Evolutionary conservation across 2,113 vertebrate genomes (phyloP), one percentile per base, ranked within the genome.

Genomic region (Arvicanthis niloticus): DNA sequence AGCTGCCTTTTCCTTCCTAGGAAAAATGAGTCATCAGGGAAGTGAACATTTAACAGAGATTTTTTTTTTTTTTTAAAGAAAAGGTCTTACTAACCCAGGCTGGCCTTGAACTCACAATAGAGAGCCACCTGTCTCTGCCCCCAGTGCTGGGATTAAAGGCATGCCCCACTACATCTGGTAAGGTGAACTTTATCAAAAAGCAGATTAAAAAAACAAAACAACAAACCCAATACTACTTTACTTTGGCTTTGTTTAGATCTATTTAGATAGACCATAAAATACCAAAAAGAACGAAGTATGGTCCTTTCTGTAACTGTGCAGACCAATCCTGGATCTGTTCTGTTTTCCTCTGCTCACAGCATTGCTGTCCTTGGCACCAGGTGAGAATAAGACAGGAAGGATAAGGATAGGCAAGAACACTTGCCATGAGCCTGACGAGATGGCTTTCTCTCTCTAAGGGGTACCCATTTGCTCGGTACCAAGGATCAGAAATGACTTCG

Each of bases 21-120:
- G 29, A 60, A 91, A 15, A 81, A 51, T 34, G 21, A 37, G 22
- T 85, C 42, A 89, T 53, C 26, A 84, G 87, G 45, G 92, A 91
- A 90, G 65, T 1, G 53, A 89, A 58, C 78, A 88, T 93, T 94
- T 94, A 51, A 95, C 45, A 89, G 62, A 92, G 9, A 9, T 56
- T 12, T 13, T 81, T 78, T 31, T 10, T 37, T 80, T 19, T 56
- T 82, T 82, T 40, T 45, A 45, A 40, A 65, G 26, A 45, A 29
- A 42, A 65, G 40, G 58, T 45, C 58, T 85, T 42, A 65, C 26
- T 42, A 84, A 60, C n/a, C n/a, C 81, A 45, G 26, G 56, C 58
- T 62, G 81, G 81, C 11, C 58, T 84, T 40, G n/a, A 62, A 84
- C 58, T 84, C 81, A 58, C 10, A 65, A 65, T 26, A 81, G 56